Conservation (phyloP, 2,797 vertebrate species). For the Coccyzus lansbergi region DNA sequence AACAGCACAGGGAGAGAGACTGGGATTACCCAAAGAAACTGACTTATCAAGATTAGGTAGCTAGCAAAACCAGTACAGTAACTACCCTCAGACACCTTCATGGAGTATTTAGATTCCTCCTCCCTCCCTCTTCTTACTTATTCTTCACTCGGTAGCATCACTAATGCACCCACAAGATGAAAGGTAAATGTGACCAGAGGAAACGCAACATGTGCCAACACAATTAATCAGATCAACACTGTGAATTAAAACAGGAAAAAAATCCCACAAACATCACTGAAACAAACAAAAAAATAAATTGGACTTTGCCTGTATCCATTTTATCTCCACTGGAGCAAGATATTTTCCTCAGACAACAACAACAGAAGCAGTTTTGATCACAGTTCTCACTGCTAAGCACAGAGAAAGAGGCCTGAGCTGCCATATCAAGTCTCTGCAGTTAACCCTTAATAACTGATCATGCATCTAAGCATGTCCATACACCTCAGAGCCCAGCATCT, state of each 20-base stretch:
- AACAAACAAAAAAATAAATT: background rate
- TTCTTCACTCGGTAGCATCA: background rate
- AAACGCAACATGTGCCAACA: background rate
- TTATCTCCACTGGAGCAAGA: background rate
- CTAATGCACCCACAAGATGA: background rate
- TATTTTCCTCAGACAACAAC: background rate
- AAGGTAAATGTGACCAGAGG: rapidly evolving
- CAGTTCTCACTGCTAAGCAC: background rate
- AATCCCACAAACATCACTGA: background rate
- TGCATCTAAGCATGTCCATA: background rate
- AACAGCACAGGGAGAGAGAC: background rate
- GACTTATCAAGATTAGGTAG: background rate
- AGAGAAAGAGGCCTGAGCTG: background rate
- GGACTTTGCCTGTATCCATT: background rate
- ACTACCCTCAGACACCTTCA: background rate
- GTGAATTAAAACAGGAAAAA: background rate
- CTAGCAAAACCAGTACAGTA: background rate
- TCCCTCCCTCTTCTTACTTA: background rate
- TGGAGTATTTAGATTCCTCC: background rate
- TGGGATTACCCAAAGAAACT: background rate
- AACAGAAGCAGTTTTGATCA: background rate
- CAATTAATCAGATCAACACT: background rate
- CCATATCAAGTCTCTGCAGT: background rate
- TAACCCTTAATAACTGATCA: background rate
- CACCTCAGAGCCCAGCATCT: background rate